Evolutionary conservation across 2,797 vertebrate genomes (phyloP).

Genomic region (Rhinatrema bivittatum): DNA sequence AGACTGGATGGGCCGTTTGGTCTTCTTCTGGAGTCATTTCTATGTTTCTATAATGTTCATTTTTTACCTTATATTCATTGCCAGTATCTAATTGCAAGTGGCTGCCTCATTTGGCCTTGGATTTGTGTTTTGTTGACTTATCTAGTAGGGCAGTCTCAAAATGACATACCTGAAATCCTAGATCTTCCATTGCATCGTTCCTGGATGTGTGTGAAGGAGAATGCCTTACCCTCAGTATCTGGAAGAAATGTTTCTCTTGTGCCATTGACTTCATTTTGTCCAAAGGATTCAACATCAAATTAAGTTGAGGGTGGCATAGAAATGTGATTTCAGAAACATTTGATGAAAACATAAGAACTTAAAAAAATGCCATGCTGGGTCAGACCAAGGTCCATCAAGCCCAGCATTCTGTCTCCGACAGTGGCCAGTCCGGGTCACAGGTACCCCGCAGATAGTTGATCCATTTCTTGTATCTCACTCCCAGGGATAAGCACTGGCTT

Average conservation of each 20-base stretch:
- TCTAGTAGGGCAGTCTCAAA: slow-evolving; percentile 69
- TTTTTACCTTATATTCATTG: slow-evolving; percentile 63
- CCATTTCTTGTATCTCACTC: too few species aligned
- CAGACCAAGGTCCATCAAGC: too few species aligned
- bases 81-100: slow-evolving; percentile 66
- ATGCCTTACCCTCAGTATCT: slow-evolving; percentile 52
- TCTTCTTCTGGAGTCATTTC: too few species aligned
- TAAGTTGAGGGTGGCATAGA: slow-evolving; percentile 19
- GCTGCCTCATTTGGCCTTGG: slow-evolving; percentile 56
- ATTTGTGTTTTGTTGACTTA: slow-evolving; percentile 55
- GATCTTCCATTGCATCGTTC: slow-evolving; percentile 53
- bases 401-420: too few species aligned
- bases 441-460: too few species aligned
- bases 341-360: slow-evolving; percentile 29
- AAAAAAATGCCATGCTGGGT: too few species aligned
- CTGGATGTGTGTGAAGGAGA: slow-evolving; percentile 43
- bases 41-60: too few species aligned
- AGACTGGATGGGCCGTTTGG: too few species aligned
- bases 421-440: too few species aligned
- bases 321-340: slow-evolving; percentile 35
- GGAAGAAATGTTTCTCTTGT: slow-evolving; percentile 38
- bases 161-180: slow-evolving; percentile 66
- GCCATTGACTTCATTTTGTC: slow-evolving; percentile 23
- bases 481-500: too few species aligned
- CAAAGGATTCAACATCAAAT: slow-evolving; percentile 40